Evolutionary conservation across 2,888 invertebrate species (phyloP).

Genomic region (Fragum whitleyi): DNA sequence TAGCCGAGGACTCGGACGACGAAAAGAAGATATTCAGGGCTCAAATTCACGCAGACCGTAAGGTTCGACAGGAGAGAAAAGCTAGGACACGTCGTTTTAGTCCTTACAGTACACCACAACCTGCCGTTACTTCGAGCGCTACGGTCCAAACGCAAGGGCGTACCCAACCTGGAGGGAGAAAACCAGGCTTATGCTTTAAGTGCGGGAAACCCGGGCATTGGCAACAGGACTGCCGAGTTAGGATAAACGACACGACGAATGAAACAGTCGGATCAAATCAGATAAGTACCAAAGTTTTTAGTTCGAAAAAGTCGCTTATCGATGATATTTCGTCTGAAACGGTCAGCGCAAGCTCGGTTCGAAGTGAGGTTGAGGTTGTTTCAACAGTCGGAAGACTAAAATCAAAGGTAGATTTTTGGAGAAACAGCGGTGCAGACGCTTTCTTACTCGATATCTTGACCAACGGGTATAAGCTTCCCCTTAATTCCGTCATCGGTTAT

Average conservation of each 20-base stretch:
- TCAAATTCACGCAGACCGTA: constrained; percentile 39
- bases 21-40: constrained; percentile 47
- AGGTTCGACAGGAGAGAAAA: constrained; percentile 32
- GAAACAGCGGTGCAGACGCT: constrained; percentile 10
- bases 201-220: constrained; percentile 44
- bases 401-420: constrained; percentile 30
- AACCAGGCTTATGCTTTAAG: constrained; percentile 41
- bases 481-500: constrained; percentile 8
- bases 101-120: constrained; percentile 9
- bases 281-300: constrained; percentile 25
- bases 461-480: constrained; percentile 40
- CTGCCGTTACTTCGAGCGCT: neutral
- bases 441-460: constrained; percentile 30
- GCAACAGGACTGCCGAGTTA: constrained; percentile 24
- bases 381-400: constrained; percentile 35
- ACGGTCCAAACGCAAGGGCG: neutral
- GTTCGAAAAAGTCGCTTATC: neutral
- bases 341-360: neutral
- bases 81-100: constrained; percentile 2
- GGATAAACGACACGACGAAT: neutral
- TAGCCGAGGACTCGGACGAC: constrained; percentile 45
- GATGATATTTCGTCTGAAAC: neutral
- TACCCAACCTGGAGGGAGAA: neutral
- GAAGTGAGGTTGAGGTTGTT: neutral
- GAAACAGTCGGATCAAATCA: neutral